Base-by-base conservation (phyloP, 2,888 invertebrate species). In the Conops quadrifasciatus region DNA sequence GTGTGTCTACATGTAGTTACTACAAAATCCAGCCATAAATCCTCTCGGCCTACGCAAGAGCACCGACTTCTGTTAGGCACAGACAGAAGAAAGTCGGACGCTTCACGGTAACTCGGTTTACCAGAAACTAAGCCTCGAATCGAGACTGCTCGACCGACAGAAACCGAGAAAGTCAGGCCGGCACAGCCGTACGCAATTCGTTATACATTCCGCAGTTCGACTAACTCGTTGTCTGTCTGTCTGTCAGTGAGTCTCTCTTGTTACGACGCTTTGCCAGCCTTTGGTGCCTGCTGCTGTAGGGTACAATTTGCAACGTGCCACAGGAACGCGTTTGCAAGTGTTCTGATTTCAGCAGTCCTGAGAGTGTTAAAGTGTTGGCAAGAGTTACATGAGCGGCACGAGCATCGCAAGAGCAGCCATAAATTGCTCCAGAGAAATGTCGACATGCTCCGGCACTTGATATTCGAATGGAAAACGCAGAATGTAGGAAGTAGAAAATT, bases 1-100 rank as follows among this genome's bases (percentile, higher is more conserved):
- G 49, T 49, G 5, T 11, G 15, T 28, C 53, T 21, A 66, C 45
- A 28, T 67, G 26, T 47, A 59, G 26, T 59, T 59, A 47, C 47
- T 49, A 49, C 30, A 36, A 67, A 67, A 30, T 60, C 28, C 59
- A 47, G n/a, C 43, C 58, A 67, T 67, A 67, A 67, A 67, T 67
- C 49, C 59, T 67, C 4, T 9, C 9, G 9, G 4, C 36, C 36
- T 36, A 36, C 36, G 36, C 36, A 36, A 36, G 9, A 4, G 36
- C 36, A 36, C 4, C 36, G 9, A 7, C 9, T 36, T 4, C 36
- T 36, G 4, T 36, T 36, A 9, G 36, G 9, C 36, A 4, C 4
- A 36, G 5, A 9, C 36, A 36, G 36, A 36, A 36, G 36, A 36
- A 36, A 36, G 36, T 36, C 36, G 9, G 36, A 36, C 9, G 15